Conservation (phyloP, 2,888 invertebrate species). For the Polydrusus cervinus region DNA sequence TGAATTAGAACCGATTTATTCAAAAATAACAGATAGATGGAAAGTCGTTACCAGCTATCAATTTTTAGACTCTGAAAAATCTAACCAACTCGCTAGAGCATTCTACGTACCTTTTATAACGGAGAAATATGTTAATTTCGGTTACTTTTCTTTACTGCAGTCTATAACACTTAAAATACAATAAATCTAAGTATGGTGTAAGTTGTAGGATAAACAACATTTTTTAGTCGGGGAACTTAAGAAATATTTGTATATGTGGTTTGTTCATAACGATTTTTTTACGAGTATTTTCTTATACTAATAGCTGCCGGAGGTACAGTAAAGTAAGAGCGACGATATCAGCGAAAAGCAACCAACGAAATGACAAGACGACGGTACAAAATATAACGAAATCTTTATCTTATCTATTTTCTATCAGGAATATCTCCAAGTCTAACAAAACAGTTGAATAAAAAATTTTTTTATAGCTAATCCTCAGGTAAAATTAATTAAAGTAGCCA, state of each 20-base stretch:
- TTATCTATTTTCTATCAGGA: too few species aligned
- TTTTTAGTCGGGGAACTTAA: not conserved
- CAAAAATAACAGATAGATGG: slow-evolving; percentile 79
- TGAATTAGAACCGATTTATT: slow-evolving; percentile 85
- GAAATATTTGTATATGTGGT: not conserved
- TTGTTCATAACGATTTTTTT: too few species aligned
- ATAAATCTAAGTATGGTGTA: slow-evolving; percentile 27
- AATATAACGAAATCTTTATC: too few species aligned
- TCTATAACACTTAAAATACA: slow-evolving; percentile 64
- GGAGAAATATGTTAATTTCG: slow-evolving; percentile 79
- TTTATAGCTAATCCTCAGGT: too few species aligned
- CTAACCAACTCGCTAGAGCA: slow-evolving; percentile 84
- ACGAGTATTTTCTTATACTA: too few species aligned
- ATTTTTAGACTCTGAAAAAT: slow-evolving; percentile 84
- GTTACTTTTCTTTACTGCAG: slow-evolving; percentile 82
- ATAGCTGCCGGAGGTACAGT: too few species aligned
- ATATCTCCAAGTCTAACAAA: too few species aligned
- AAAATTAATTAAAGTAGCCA: too few species aligned
- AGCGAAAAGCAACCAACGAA: too few species aligned
- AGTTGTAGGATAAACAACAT: not conserved
- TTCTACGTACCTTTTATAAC: slow-evolving; percentile 90
- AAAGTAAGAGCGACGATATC: too few species aligned
- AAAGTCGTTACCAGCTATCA: slow-evolving; percentile 80
- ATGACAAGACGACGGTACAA: too few species aligned
- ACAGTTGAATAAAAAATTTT: too few species aligned